Evolutionary conservation across 2,113 vertebrate species (phyloP).

Genomic region (Nothoprocta perdicaria): DNA sequence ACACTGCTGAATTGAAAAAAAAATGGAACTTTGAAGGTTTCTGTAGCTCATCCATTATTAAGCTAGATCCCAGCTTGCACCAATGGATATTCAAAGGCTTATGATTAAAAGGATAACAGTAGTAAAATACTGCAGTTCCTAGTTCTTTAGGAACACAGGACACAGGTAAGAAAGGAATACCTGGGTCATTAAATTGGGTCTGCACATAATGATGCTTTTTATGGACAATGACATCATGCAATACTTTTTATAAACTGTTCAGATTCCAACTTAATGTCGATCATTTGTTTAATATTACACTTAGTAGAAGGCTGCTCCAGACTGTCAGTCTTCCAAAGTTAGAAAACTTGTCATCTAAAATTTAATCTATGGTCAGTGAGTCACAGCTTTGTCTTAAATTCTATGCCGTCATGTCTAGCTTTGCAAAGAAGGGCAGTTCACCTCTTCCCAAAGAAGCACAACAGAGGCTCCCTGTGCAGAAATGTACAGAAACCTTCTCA

Average conservation of each 20-base stretch:
- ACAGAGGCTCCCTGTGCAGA: neutral
- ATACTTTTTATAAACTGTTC: neutral
- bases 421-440: neutral
- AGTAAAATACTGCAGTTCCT: neutral
- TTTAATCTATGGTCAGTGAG: neutral
- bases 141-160: neutral
- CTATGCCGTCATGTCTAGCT: neutral
- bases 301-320: neutral
- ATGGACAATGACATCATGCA: neutral
- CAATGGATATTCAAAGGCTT: neutral
- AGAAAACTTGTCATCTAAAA: conserved; percentile 13
- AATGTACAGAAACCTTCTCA: neutral
- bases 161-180: neutral
- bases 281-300: neutral
- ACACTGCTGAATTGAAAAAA: neutral
- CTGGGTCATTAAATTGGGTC: neutral
- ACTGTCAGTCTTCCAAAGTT: neutral
- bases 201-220: neutral
- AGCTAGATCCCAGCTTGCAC: neutral
- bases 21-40: neutral
- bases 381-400: neutral
- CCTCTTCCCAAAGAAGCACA: neutral
- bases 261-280: neutral
- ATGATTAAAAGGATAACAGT: neutral
- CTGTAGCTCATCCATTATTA: neutral